Evolutionary conservation across 2,888 invertebrate species (phyloP), one percentile per base, ranked within the genome.

Genomic region (Acronicta aceris): DNA sequence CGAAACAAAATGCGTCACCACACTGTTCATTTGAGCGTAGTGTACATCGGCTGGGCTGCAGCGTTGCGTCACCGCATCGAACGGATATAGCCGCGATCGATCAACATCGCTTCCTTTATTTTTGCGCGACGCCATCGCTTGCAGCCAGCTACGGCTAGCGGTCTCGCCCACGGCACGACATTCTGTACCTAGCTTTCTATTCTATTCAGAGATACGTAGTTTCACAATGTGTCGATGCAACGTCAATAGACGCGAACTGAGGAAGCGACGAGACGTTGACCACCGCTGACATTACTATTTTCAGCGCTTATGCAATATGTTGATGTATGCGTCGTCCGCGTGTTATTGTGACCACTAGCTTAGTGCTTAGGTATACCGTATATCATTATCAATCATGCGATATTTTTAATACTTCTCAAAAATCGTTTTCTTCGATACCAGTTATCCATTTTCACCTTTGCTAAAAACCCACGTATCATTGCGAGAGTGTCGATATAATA

Each of bases 51-150:
- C 64, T 54, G 59, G 58, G 63, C 48, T 60, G 72, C 68, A 64
- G 60, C 52, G 81, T 89, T 88, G 84, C 89, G 87, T 89, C 88
- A 88, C 73, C 84, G 78, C 79, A 79, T 81, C 77, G 83, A 80
- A 85, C 89, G 83, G 89, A 88, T 90, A 89, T 88, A 89, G 88
- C 81, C 68, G 75, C 86, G 85, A 89, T 90, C 88, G 89, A 89
- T 89, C 88, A 84, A 74, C 76, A 78, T 75, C 64, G 74, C 68
- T 81, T 86, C 84, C 85, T 88, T 88, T 89, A 86, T 87, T 89
- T 89, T 85, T 82, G 84, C 78, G 73, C 79, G 79, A 77, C 76
- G 71, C 58, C 70, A 72, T 64, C 61, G 56, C 55, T 70, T 68
- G 75, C 65, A 71, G 62, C 46, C 59, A 58, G 70, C 67, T 47